These are phyloP conservation scores for Hypomecis punctinalis DNA, from an alignment of 2,888 invertebrate species.

Conservation along the genomic window DNA sequence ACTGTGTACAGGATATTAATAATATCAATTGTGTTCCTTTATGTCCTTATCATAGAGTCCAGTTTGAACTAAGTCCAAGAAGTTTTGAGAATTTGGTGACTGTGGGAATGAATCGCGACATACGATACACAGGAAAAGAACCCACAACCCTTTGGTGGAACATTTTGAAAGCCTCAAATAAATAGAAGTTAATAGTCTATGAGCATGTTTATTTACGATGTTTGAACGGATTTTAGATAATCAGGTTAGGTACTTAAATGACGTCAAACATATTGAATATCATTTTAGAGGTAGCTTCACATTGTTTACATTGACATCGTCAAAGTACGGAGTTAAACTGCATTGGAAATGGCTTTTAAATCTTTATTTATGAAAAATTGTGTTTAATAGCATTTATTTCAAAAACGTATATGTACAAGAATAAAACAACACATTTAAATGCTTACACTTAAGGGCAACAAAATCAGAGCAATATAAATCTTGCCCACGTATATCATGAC, in stretches of 20 bases:
- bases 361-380: too few relatives aligned
- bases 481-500: conserved; percentile 25
- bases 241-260: conserved; percentile 48
- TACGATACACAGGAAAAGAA: conserved; percentile 67
- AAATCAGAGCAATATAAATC: conserved; percentile 26
- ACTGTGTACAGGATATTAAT: too few relatives aligned
- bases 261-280: conserved; percentile 31
- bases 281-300: conserved; percentile 16
- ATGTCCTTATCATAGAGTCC: conserved; percentile 28
- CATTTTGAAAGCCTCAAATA: conserved; percentile 60
- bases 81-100: conserved; percentile 26
- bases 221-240: conserved; percentile 40
- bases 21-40: conserved; percentile 10
- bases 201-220: conserved; percentile 43
- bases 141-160: conserved; percentile 59
- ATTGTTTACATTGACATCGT: neutral
- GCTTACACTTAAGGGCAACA: conserved; percentile 10
- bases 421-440: neutral
- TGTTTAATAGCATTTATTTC: neutral
- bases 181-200: conserved; percentile 61
- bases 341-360: too few relatives aligned
- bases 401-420: conserved; percentile 8
- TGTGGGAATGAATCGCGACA: conserved; percentile 66
- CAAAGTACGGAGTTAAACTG: too few relatives aligned
- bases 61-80: conserved; percentile 19